Base-by-base conservation (phyloP, 2,888 invertebrate species). In the Tiliacea citrago region DNA sequence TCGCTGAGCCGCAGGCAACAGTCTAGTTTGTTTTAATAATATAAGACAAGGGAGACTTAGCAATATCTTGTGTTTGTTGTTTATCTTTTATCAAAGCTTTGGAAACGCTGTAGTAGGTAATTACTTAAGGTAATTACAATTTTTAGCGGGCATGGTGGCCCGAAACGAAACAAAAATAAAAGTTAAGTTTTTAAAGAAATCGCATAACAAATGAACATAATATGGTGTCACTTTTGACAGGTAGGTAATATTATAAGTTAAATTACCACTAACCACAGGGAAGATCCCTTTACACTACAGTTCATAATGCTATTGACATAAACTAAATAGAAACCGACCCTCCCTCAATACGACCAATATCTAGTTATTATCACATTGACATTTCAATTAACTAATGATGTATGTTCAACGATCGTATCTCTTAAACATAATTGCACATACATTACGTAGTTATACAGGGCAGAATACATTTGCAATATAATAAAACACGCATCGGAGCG, bases 381-480 rank as follows among this genome's bases (percentile, higher is more conserved):
- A 66, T 81, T 75, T 74, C 75, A 74, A 84, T 83, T 84, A 68
- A 72, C 61, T 66, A 72, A 65, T 76, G 78, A 76, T 66, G 61
- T 80, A 82, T 62, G 81, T 71, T 58, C 69, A 39, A 35, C 69
- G 83, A 80, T 58, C 51, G 60, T 73, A 82, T 82, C 83, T 82
- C 72, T 35, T 57, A 58, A 47, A 72, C 65, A 68, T 82, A 82
- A 82, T 80, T 74, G 63, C 68, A 77, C 55, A 79, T 68, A 77
- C 77, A 86, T 73, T 73, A 74, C 73, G 69, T 60, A 49, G 73
- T 80, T 79, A 79, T 39, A 79, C 60, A 73, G 60, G 49, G 21
- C 62, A 58, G 81, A 83, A 85, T 84, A 86, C 73, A 86, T 86
- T 84, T 72, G 77, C 83, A 69, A 73, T 75, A 78, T 81, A 82